phyloP scores from a whole-genome alignment of 2,888 invertebrate species.

The Drosophila stalkeri region DNA sequence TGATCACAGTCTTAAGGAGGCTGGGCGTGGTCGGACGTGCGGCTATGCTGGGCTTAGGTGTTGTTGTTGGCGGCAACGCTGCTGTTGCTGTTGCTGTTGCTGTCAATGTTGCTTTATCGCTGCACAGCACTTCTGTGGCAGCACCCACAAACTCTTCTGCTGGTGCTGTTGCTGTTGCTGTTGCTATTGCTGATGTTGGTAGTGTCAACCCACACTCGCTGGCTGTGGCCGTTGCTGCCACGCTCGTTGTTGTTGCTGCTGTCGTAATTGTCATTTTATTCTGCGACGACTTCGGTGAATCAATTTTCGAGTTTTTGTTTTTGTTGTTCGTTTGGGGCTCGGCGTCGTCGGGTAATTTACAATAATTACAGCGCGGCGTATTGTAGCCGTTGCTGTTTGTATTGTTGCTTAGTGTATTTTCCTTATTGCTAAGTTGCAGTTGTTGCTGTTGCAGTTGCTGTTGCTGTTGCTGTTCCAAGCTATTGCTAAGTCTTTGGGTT shows the following conservation, averaged over 20 bases:
- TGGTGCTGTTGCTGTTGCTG: slow-evolving; percentile 35
- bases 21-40: slow-evolving; percentile 81
- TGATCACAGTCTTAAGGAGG: slow-evolving; percentile 84
- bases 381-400: slow-evolving; percentile 58
- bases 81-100: slow-evolving; percentile 42
- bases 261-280: slow-evolving; percentile 80
- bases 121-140: slow-evolving; percentile 75
- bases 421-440: slow-evolving; percentile 77
- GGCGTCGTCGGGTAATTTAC: slow-evolving; percentile 78
- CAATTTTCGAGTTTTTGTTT: slow-evolving; percentile 70
- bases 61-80: slow-evolving; percentile 45
- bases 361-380: slow-evolving; percentile 79
- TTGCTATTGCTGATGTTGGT: slow-evolving; percentile 43
- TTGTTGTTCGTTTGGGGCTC: slow-evolving; percentile 76
- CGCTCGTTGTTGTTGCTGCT: slow-evolving; percentile 63
- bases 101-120: slow-evolving; percentile 75
- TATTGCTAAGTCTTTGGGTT: slow-evolving; percentile 84
- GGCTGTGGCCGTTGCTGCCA: slow-evolving; percentile 61
- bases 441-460: slow-evolving; percentile 57
- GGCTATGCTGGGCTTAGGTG: slow-evolving; percentile 75
- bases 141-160: slow-evolving; percentile 69
- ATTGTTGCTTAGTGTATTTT: slow-evolving; percentile 72
- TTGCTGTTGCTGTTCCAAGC: slow-evolving; percentile 64
- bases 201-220: slow-evolving; percentile 79
- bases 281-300: slow-evolving; percentile 75